These are phyloP conservation scores for Cebidichthys violaceus DNA, from an alignment of 2,113 vertebrate genomes.

Conservation along the genomic window DNA sequence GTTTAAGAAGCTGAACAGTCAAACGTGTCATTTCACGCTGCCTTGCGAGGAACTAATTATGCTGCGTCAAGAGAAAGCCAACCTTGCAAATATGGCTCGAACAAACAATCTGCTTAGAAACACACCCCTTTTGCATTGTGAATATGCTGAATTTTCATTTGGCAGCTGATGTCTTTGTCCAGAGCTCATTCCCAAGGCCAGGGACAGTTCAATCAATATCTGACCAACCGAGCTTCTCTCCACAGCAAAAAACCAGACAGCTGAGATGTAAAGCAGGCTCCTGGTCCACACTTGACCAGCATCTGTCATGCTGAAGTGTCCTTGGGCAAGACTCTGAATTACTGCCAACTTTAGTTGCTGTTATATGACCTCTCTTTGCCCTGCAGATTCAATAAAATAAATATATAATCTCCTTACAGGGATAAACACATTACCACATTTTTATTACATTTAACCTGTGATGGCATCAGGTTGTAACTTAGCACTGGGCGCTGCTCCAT, in stretches of 20 bases:
- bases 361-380: conserved; percentile 43
- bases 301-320: conserved; percentile 54
- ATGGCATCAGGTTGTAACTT: not conserved
- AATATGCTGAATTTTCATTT: conserved; percentile 46
- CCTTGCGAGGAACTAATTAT: conserved; percentile 47
- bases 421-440: conserved; percentile 38
- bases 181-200: conserved; percentile 35
- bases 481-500: not conserved
- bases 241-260: conserved; percentile 36
- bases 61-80: conserved; percentile 43
- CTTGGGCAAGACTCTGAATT: conserved; percentile 55
- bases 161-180: conserved; percentile 63
- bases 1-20: conserved; percentile 53
- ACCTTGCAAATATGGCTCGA: conserved; percentile 38
- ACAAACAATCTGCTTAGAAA: conserved; percentile 37
- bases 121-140: conserved; percentile 18
- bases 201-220: conserved; percentile 70
- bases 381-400: not conserved
- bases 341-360: conserved; percentile 45
- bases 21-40: conserved; percentile 49
- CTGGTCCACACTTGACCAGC: conserved; percentile 33
- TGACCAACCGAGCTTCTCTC: conserved; percentile 57
- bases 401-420: conserved; percentile 4
- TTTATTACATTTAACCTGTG: conserved; percentile 25
- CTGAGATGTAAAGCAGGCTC: conserved; percentile 56